Base-by-base conservation (phyloP, 1,140 invertebrate species). In the Aphaenogaster floridana region DNA sequence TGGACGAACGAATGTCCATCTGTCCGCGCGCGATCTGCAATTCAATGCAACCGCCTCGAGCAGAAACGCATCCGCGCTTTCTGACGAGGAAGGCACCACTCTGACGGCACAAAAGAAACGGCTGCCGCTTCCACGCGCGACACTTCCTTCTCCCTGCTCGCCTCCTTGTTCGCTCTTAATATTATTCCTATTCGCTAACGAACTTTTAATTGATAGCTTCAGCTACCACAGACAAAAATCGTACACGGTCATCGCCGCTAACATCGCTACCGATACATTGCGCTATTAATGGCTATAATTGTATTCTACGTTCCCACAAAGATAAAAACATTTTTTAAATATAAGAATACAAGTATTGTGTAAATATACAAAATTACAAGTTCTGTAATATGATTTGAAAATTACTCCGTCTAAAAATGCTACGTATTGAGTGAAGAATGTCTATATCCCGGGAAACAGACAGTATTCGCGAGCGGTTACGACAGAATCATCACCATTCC, bases 21-120 rank as follows among this genome's bases (percentile, higher is more conserved):
- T 94, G 94, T 94, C 89, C 90, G 86, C 34, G 84, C 89, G 89
- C 78, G 92, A 95, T 95, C 91, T 95, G 93, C 93, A 95, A 94
- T 95, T 95, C 94, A 94, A 95, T 93, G 93, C 57, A 74, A 93
- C 77, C 68, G 89, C 50, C 84, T 84, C 78, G 50, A 88, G 80
- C 77, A 89, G 87, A 88, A 89, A 84, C 83, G 92, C 89, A 91
- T 90, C 90, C 88, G 59, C 84, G 90, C 88, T 92, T 90, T 92
- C 84, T 91, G 88, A 91, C 91, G 90, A 89, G 91, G 89, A 81
- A 57, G 80, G 72, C 69, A 84, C 69, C 45, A 83, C 42, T 74
- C 68, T 8, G 80, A 61, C 68, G 69, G 69, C 69, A 76, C 80
- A 76, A 84, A 84, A 84, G 80, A 84, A 84, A 57, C 57, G 80